Evolutionary conservation across 2,113 vertebrate species (phyloP).

Genomic region (Melanerpes aurifrons): DNA sequence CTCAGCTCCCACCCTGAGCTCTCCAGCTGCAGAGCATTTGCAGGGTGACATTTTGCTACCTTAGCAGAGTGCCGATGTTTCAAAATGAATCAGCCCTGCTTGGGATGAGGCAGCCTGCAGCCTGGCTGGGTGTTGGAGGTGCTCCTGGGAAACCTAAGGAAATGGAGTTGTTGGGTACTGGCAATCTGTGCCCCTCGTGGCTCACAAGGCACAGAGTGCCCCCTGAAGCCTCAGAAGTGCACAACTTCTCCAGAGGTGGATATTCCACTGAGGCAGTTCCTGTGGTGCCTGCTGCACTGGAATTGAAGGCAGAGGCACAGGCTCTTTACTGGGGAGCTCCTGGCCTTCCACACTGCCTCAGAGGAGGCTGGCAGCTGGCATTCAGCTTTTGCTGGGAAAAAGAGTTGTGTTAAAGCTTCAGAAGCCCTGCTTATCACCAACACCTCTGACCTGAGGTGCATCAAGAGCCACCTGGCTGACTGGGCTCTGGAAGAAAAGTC

Average conservation of each 20-base stretch:
- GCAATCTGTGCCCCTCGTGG: background rate
- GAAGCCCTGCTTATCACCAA: background rate
- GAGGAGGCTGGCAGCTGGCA: background rate
- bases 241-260: background rate
- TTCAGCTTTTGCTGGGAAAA: background rate
- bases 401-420: background rate
- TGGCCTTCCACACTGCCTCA: background rate
- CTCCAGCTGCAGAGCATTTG: conserved; percentile 72
- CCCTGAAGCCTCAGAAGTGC: background rate
- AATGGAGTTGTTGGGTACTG: background rate
- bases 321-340: background rate
- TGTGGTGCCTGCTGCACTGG: background rate
- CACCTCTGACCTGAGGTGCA: background rate
- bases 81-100: conserved; percentile 61
- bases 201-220: background rate
- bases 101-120: background rate
- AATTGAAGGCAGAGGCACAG: background rate
- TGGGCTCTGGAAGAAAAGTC: no score
- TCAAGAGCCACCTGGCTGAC: no score
- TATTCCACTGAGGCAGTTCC: background rate
- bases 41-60: conserved; percentile 77
- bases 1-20: conserved; percentile 48
- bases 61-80: conserved; percentile 68
- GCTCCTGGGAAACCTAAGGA: background rate
- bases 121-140: background rate